Conservation (phyloP, 2,113 vertebrate species). For the Syngnathoides biaculeatus region DNA sequence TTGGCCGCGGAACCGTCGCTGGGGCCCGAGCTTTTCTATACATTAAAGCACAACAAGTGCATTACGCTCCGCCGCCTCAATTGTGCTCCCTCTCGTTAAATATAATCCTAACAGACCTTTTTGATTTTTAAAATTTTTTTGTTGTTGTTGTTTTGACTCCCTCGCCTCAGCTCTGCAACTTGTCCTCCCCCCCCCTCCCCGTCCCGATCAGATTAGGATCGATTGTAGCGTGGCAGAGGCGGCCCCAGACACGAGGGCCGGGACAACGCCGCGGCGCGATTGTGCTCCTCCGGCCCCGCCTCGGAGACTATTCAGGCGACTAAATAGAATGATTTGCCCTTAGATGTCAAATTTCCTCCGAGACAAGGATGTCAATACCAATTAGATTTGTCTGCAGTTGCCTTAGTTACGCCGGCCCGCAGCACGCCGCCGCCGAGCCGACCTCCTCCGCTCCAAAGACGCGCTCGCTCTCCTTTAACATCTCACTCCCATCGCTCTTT, state of each 20-base stretch:
- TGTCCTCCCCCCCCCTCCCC: conserved; percentile 62
- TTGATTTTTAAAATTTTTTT: conserved; percentile 79
- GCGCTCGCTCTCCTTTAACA: conserved; percentile 61
- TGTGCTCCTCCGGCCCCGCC: conserved; percentile 63
- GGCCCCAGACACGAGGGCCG: conserved; percentile 66
- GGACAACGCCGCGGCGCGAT: conserved; percentile 63
- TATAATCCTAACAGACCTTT: conserved; percentile 77
- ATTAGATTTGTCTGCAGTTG: conserved; percentile 78
- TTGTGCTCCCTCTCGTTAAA: conserved; percentile 75
- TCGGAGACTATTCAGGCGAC: conserved; percentile 78
- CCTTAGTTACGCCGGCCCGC: conserved; percentile 67
- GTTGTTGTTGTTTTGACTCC: conserved; percentile 39
- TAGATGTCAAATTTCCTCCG: conserved; percentile 81
- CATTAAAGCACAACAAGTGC: conserved; percentile 73
- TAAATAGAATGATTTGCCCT: conserved; percentile 84
- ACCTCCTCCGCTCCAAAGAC: conserved; percentile 60
- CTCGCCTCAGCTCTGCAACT: conserved; percentile 44
- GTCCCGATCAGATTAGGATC: conserved; percentile 76
- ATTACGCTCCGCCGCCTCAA: conserved; percentile 67
- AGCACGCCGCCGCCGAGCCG: conserved; percentile 37
- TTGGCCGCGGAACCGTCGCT: conserved; percentile 67
- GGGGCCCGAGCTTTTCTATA: conserved; percentile 55
- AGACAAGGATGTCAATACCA: conserved; percentile 83
- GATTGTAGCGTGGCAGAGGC: conserved; percentile 66
- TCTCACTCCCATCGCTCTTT: conserved; percentile 67